Percentiles rank a stretch among this genome's conserved stretches.
phyloP scores from a whole-genome alignment of 2,888 invertebrate species.

The Ormyrus thymus region DNA sequence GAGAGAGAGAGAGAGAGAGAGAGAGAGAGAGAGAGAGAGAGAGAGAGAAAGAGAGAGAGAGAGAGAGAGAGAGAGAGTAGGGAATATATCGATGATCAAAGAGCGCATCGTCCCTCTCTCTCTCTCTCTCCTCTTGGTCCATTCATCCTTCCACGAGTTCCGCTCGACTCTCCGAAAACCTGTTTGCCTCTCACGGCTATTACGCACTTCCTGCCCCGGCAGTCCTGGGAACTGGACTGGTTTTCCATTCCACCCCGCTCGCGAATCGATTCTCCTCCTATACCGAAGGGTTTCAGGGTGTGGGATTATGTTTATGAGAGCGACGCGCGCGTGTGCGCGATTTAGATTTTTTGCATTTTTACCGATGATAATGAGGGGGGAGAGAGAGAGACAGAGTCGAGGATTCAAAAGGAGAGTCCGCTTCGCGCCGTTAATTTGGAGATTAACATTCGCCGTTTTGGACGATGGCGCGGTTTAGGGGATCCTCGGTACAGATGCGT shows the following conservation, averaged over 20 bases:
- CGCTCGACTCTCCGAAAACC: slow-evolving; percentile 64
- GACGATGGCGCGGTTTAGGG: no score
- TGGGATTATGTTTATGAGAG: background rate
- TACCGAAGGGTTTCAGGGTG: slow-evolving; percentile 19
- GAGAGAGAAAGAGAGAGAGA: background rate
- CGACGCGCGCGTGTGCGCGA: background rate
- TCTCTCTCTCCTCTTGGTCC: slow-evolving; percentile 58
- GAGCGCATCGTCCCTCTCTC: slow-evolving; percentile 34
- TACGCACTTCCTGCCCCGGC: slow-evolving; percentile 73
- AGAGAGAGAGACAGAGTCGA: no score
- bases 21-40: background rate
- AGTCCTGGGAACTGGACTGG: slow-evolving; percentile 71
- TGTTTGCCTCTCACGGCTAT: slow-evolving; percentile 74
- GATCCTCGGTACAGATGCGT: no score
- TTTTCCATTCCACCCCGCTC: slow-evolving; percentile 57
- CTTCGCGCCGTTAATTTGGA: no score
- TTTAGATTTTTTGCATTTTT: no score
- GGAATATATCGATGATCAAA: slow-evolving; percentile 12
- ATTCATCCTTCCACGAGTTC: slow-evolving; percentile 67
- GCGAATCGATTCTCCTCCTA: background rate
- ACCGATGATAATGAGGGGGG: no score
- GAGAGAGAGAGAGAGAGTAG: background rate
- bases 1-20: no score
- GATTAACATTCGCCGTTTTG: no score
- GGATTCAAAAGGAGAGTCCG: no score